These are phyloP conservation scores for Drosophila saltans DNA, from an alignment of 1,140 invertebrate species.

Conservation along the genomic window DNA sequence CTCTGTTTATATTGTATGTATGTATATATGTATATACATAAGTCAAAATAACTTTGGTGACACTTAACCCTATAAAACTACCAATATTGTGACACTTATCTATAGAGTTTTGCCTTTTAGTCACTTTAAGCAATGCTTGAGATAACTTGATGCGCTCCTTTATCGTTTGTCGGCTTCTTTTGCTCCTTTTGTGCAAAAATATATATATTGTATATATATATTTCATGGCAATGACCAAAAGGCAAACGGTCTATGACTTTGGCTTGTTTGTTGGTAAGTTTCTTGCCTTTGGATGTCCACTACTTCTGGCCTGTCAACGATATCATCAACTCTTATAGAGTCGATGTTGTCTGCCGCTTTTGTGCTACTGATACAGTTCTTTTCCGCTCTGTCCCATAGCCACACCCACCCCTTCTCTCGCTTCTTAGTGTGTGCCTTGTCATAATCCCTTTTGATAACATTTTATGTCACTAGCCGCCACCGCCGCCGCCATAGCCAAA, in stretches of 20 bases:
- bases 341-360: conserved; percentile 33
- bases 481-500: conserved; percentile 55
- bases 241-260: conserved; percentile 19
- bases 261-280: conserved; percentile 23
- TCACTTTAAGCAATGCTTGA: conserved; percentile 21
- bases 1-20: too few relatives aligned
- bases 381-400: conserved; percentile 1
- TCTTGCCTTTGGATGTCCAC: background rate
- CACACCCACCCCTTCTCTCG: background rate
- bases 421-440: conserved; percentile 45
- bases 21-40: conserved; percentile 14
- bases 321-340: conserved; percentile 45
- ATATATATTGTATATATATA: conserved; percentile 4
- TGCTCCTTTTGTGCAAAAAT: conserved; percentile 56
- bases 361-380: conserved; percentile 70
- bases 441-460: conserved; percentile 81
- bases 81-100: conserved; percentile 44
- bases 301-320: conserved; percentile 10
- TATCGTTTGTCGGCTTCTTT: conserved; percentile 9
- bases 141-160: background rate
- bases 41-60: conserved; percentile 39
- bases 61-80: conserved; percentile 38
- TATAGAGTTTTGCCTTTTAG: conserved; percentile 5
- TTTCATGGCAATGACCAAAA: conserved; percentile 18
- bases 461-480: conserved; percentile 69